phyloP scores from a whole-genome alignment of 2,113 vertebrate genomes.

The Fulmarus glacialis region DNA sequence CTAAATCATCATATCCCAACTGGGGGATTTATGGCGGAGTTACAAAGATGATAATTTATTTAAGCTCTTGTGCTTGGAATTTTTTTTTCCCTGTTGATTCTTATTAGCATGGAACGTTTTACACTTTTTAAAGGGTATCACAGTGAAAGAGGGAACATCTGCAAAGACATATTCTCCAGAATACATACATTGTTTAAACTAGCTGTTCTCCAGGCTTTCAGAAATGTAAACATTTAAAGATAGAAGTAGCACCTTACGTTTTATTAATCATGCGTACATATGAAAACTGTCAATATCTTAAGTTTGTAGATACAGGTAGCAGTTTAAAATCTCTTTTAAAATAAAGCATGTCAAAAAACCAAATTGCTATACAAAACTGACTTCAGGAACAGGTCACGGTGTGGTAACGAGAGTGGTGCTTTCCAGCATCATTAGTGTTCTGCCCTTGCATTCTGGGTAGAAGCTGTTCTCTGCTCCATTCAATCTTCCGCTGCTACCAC shows the following conservation, averaged over 20 bases:
- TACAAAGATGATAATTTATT: conserved; percentile 62
- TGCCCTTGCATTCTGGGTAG: background rate
- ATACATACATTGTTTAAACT: conserved; percentile 23
- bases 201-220: conserved; percentile 25
- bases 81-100: conserved; percentile 59
- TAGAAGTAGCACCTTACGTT: background rate
- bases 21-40: conserved; percentile 33
- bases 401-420: background rate
- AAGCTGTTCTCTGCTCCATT: conserved; percentile 8
- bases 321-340: conserved; percentile 42
- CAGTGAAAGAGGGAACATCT: conserved; percentile 3
- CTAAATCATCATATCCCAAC: conserved; percentile 28
- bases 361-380: background rate
- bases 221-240: background rate
- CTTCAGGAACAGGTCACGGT: background rate
- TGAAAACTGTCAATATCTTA: conserved; percentile 10
- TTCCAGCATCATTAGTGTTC: background rate
- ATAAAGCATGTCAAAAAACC: conserved; percentile 29
- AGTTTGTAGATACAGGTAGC: conserved; percentile 37
- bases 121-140: conserved; percentile 49
- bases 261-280: background rate
- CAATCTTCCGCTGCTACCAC: conserved; percentile 1
- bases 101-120: conserved; percentile 67
- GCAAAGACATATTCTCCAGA: background rate
- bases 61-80: conserved; percentile 42